phyloP scores from a whole-genome alignment of 2,113 vertebrate species.

The Xiphophorus couchianus region DNA sequence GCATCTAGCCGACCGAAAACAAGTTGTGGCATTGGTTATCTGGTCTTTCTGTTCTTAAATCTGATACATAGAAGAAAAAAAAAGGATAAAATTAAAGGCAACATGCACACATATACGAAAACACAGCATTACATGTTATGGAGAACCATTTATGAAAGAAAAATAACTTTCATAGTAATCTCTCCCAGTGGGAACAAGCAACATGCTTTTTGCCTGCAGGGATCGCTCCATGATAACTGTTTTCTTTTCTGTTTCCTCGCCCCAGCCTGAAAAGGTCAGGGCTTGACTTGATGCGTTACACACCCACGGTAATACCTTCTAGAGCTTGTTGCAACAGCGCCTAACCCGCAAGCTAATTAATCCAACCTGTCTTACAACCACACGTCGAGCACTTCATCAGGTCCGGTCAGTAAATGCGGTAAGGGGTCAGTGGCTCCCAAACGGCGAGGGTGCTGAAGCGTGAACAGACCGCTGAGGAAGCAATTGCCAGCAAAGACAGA shows the following conservation, averaged over 20 bases:
- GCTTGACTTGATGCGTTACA: constrained; percentile 54
- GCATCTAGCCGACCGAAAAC: background rate
- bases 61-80: background rate
- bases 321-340: constrained; percentile 43
- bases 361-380: constrained; percentile 67
- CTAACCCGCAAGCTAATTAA: constrained; percentile 71
- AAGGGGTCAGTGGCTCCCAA: constrained; percentile 72
- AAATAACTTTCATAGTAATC: constrained; percentile 12
- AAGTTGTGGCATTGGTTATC: background rate
- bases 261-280: constrained; percentile 56
- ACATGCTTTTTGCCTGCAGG: constrained; percentile 17
- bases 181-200: constrained; percentile 1
- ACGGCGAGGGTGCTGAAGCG: constrained; percentile 45
- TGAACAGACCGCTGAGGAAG: constrained; percentile 50
- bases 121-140: background rate
- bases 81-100: background rate
- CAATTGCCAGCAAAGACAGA: constrained; percentile 39
- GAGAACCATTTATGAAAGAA: background rate
- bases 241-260: constrained; percentile 35
- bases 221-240: constrained; percentile 40
- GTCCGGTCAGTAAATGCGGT: constrained; percentile 54
- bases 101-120: background rate
- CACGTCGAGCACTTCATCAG: constrained; percentile 62
- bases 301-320: constrained; percentile 47
- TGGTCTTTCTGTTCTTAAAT: background rate